Base-by-base conservation (phyloP, 1,140 invertebrate genomes). In the Spodoptera litura region DNA sequence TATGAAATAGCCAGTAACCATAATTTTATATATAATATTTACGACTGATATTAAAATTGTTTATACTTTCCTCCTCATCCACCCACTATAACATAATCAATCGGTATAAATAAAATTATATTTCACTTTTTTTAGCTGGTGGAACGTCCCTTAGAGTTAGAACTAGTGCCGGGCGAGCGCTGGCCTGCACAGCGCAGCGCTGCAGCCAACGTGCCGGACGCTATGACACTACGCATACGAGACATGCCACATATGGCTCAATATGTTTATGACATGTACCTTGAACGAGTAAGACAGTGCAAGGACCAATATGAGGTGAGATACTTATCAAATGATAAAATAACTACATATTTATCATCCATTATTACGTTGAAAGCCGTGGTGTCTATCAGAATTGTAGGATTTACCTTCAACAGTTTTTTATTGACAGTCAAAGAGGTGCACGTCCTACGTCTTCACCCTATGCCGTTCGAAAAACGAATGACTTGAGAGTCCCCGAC, bases 221-320 rank as follows among this genome's bases (percentile, higher is more conserved):
- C 88, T 86, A 59, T 91, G 79, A 55, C 85, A 44, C 91, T 97
- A 81, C 87, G 96, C 2, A 96, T 98, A 2, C 95, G 97, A 81
- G 97, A 99, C 92, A 99, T 99, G 98, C 96, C 98, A 2, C 97
- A 99, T 81, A 99, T 99, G 97, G 98, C 98, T 0, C 96, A 97
- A 87, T 98, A 98, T 95, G 98, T 99, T 1, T 99, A 98, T 94
- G 96, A 98, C 85, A 96, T 98, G 89, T 99, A 99, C 89, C 96
- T 98, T 85, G 95, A 97, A 96, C 93, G 96, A 98, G 56, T 96
- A 96, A 53, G 78, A 52, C 82, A 82, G 78, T 75, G 80, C 58
- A 66, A 58, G 70, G 55, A 80, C 2, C 79, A 78, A 15, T 78
- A 71, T 31, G 79, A 85, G 68, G 83, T 83, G 44, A 75, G 75